Evolutionary conservation across 1,140 invertebrate genomes (phyloP).

Genomic region (Drosophila setifemur): DNA sequence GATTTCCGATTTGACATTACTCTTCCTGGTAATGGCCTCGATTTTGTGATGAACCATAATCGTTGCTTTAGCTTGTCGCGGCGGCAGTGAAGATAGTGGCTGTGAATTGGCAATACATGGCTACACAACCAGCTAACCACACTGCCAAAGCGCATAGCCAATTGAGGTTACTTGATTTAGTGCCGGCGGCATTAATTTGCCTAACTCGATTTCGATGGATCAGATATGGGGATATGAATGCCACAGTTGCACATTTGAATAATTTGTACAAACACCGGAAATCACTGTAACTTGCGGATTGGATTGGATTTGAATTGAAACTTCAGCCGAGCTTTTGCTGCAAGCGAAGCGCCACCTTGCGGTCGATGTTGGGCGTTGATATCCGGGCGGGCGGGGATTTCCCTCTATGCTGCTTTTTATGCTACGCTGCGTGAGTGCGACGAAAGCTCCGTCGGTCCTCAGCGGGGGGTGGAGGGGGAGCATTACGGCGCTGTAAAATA

Average conservation of each 20-base stretch:
- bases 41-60: neutral
- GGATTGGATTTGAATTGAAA: conserved; percentile 1
- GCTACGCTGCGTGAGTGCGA: conserved; percentile 49
- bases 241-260: neutral
- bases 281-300: conserved; percentile 30
- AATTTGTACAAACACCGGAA: neutral
- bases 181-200: conserved; percentile 16
- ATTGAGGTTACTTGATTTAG: conserved; percentile 43
- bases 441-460: conserved; percentile 13
- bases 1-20: too few species aligned
- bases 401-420: conserved; percentile 57
- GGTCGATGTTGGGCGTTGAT: conserved; percentile 20
- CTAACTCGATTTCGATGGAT: conserved; percentile 11
- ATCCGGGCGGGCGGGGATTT: conserved; percentile 2
- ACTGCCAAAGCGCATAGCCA: conserved; percentile 93
- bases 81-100: conserved; percentile 97
- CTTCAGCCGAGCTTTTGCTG: conserved; percentile 22
- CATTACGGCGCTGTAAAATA: conserved; percentile 59
- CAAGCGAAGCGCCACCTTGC: conserved; percentile 34
- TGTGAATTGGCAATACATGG: conserved; percentile 86
- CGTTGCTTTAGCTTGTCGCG: conserved; percentile 84
- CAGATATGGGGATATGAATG: neutral
- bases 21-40: neutral
- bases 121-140: conserved; percentile 99
- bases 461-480: neutral